phyloP scores from a whole-genome alignment of 2,113 vertebrate genomes.

The Ondatra zibethicus region DNA sequence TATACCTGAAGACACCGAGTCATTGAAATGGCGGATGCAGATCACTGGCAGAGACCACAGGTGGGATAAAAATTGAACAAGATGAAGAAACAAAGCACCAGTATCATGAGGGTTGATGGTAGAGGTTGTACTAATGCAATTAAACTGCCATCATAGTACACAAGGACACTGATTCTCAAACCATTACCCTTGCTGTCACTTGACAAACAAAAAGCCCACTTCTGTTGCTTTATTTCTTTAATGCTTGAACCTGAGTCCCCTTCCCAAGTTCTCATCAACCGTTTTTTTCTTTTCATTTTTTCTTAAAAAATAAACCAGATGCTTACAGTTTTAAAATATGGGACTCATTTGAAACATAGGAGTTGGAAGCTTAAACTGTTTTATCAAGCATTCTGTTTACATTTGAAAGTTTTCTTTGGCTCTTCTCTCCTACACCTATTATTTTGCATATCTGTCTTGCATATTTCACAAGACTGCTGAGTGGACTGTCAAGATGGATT shows the following conservation, averaged over 20 bases:
- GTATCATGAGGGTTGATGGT: neutral
- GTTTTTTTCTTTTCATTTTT: neutral
- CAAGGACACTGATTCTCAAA: neutral
- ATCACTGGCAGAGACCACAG: neutral
- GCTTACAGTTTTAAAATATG: neutral
- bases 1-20: neutral
- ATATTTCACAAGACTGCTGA: neutral
- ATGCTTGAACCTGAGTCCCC: neutral
- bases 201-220: neutral
- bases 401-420: neutral
- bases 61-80: neutral
- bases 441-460: neutral
- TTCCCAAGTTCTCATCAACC: neutral
- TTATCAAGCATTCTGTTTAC: neutral
- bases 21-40: neutral
- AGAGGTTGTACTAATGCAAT: neutral
- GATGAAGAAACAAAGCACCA: too few species aligned
- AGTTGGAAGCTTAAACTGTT: neutral
- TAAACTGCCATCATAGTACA: neutral
- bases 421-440: neutral
- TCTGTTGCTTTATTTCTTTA: constrained; percentile 29
- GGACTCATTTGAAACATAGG: neutral
- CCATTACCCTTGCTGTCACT: neutral
- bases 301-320: neutral
- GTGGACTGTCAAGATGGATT: neutral